Base-by-base conservation (phyloP, 2,797 vertebrate species). In the Furcifer pardalis region DNA sequence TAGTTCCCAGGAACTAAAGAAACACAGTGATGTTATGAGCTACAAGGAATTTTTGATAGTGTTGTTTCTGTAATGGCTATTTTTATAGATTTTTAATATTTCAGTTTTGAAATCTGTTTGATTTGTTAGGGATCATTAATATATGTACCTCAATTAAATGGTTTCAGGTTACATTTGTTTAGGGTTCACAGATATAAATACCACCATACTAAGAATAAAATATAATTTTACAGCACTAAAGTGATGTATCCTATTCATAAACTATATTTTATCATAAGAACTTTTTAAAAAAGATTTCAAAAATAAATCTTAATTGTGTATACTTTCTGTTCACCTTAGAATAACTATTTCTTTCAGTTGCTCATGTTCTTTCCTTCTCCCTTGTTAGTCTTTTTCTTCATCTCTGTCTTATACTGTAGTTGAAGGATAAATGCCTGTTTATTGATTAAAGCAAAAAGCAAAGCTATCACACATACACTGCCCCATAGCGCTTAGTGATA, bases 1-100 rank as follows among this genome's bases (percentile, higher is more conserved):
- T 84, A 76, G 86, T 90, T 93, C 91, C 79, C 85, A 86, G 76
- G 83, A 88, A 82, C 30, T 0, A 1, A 74, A 21, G 76, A 84
- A 87, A 87, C 1, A 40, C 80, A 69, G 49, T 72, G 72, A 83
- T 68, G n/a, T 72, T 81, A 71, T 79, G 84, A 86, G 81, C 37
- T 13, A 0, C 0, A 0, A 40, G 65, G 87, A 84, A 56, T 82
- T 75, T 42, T 6, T n/a, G 30, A 30, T 4, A 1, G n/a, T 32
- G 84, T 87, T 82, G n/a, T 65, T 90, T 71, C 44, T 42, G 12
- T 83, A 69, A 44, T 0, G 63, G 52, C 35, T 69, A 59, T 46
- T 25, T 75, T 19, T 46, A 0, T 0, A 0, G 19, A 44, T 62
- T 89, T 86, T 79, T 60, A 17, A 65, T 86, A 63, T 81, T 90